Evolutionary conservation across 2,113 vertebrate genomes (phyloP).

Genomic region (Sphaerodactylus townsendi): DNA sequence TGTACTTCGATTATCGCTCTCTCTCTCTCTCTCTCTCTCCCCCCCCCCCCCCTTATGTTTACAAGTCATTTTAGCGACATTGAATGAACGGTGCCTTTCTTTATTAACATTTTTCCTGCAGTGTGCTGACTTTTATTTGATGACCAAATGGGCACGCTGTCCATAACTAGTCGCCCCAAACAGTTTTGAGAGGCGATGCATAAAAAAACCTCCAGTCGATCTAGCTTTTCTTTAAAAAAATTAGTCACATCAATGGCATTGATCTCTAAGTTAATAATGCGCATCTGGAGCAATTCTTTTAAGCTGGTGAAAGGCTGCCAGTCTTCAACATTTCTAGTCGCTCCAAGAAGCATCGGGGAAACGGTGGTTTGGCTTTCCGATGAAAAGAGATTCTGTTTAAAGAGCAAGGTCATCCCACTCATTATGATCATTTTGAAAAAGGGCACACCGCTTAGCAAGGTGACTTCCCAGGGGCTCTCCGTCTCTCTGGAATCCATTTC

Average conservation of each 20-base stretch:
- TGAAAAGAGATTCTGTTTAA: slow-evolving; percentile 8
- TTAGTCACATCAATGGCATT: not conserved
- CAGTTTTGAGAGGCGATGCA: not conserved
- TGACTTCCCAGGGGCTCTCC: not conserved
- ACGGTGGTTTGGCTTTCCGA: slow-evolving; percentile 53
- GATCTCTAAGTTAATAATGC: slow-evolving; percentile 7
- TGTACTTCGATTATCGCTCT: not conserved
- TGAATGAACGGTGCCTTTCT: not conserved
- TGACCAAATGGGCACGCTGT: not conserved
- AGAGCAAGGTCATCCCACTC: slow-evolving; percentile 70
- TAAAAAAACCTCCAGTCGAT: not conserved
- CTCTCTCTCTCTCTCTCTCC: not conserved
- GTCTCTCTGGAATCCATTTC: not conserved
- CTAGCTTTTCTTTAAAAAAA: not conserved
- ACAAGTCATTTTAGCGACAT: slow-evolving; percentile 13
- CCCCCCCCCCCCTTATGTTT: not conserved
- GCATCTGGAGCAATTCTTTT: not conserved
- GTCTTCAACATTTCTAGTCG: not conserved
- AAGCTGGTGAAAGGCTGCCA: slow-evolving; percentile 12
- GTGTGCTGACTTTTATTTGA: not conserved
- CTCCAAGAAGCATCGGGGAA: slow-evolving; percentile 28
- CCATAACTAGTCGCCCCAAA: not conserved
- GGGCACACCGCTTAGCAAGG: slow-evolving; percentile 3
- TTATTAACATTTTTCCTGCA: not conserved
- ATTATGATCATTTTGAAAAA: not conserved